Conservation (phyloP, 2,888 invertebrate species). For the Dysmachus trigonus region DNA sequence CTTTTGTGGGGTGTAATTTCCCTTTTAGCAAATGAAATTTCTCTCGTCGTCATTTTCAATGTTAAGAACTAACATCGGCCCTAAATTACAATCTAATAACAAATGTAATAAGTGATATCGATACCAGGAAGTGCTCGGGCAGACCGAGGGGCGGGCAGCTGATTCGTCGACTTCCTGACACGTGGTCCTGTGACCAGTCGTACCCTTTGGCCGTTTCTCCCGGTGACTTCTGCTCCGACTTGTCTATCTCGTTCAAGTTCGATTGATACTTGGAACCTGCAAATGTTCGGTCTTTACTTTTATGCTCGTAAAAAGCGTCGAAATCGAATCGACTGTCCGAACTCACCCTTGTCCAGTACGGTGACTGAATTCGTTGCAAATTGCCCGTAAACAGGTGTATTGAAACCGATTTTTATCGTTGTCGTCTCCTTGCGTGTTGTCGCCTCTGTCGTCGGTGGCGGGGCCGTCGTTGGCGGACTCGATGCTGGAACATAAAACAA, state of each 20-base stretch:
- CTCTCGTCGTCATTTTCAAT: neutral
- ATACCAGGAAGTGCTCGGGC: neutral
- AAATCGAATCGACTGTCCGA: neutral
- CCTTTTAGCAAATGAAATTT: neutral
- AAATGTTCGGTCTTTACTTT: neutral
- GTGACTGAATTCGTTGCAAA: constrained; percentile 73
- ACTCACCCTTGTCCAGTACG: constrained; percentile 68
- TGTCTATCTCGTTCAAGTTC: constrained; percentile 80
- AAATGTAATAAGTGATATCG: constrained; percentile 10
- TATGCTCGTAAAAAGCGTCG: neutral
- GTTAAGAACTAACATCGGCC: neutral
- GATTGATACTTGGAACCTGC: constrained; percentile 80
- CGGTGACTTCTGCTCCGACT: constrained; percentile 78
- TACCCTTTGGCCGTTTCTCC: constrained; percentile 69
- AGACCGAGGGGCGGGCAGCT: neutral
- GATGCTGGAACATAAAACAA: constrained; percentile 69
- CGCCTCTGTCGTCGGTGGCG: constrained; percentile 76
- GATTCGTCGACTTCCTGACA: constrained; percentile 15
- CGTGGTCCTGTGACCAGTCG: constrained; percentile 65
- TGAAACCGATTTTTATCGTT: constrained; percentile 54
- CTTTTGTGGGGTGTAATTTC: neutral
- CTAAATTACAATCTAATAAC: constrained; percentile 34
- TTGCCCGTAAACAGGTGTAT: constrained; percentile 69
- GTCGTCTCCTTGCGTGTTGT: constrained; percentile 57
- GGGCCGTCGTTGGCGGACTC: constrained; percentile 81